Conservation (phyloP, 2,113 vertebrate genomes). For the Poicephalus meyeri region DNA sequence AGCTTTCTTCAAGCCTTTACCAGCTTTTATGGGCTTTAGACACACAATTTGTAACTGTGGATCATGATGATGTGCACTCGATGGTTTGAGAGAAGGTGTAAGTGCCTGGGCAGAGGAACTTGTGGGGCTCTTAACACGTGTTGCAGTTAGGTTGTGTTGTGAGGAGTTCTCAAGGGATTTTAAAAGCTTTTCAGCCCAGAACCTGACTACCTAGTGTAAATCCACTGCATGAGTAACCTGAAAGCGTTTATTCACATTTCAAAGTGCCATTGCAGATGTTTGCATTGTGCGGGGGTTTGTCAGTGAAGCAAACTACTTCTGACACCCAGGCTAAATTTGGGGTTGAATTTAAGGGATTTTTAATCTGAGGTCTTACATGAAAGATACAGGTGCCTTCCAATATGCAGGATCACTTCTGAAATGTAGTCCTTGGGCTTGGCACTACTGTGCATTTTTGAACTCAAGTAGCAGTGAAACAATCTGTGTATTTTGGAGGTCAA, state of each 20-base stretch:
- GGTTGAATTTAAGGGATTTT: slow-evolving; percentile 40
- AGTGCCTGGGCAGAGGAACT: slow-evolving; percentile 58
- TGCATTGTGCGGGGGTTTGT: slow-evolving; percentile 1
- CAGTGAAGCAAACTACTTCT: slow-evolving; percentile 19
- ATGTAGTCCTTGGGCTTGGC: slow-evolving; percentile 65
- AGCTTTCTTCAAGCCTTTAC: slow-evolving; percentile 66
- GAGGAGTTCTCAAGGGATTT: slow-evolving; percentile 44
- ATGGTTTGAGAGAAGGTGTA: slow-evolving; percentile 64
- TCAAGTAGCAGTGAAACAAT: not conserved
- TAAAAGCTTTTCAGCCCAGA: slow-evolving; percentile 38
- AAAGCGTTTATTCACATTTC: slow-evolving; percentile 20
- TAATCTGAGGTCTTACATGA: slow-evolving; percentile 16
- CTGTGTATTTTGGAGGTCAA: not conserved
- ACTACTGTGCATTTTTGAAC: slow-evolving; percentile 44
- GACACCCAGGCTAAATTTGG: slow-evolving; percentile 41
- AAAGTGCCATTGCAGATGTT: slow-evolving; percentile 6
- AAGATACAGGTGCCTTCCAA: slow-evolving; percentile 57
- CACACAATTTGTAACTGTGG: slow-evolving; percentile 61
- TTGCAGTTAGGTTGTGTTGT: slow-evolving; percentile 58
- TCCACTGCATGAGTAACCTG: slow-evolving; percentile 49
- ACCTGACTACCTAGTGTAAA: slow-evolving; percentile 16
- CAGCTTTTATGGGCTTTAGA: slow-evolving; percentile 68
- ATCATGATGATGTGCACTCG: slow-evolving; percentile 54
- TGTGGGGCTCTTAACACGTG: slow-evolving; percentile 58
- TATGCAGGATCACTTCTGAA: slow-evolving; percentile 77